Evolutionary conservation across 2,113 vertebrate species (phyloP).

Genomic region (Turdus rufiventris): DNA sequence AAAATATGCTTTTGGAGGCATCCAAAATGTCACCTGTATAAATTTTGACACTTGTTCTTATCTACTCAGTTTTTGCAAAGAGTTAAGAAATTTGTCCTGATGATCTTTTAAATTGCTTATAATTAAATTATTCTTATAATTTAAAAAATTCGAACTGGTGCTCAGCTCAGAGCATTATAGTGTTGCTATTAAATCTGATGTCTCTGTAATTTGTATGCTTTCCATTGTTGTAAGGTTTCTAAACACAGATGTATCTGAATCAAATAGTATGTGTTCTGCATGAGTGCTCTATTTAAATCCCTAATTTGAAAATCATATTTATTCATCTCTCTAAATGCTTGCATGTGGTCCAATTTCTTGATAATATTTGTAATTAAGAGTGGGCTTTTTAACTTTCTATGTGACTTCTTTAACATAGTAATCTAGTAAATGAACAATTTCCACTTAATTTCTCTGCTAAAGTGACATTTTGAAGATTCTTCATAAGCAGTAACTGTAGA

Average conservation of each 20-base stretch:
- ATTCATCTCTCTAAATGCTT: not conserved
- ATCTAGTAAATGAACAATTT: not conserved
- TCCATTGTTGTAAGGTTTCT: not conserved
- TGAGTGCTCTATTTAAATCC: not conserved
- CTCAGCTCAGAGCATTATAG: not conserved
- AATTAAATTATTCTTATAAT: not conserved
- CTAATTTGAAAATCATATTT: not conserved
- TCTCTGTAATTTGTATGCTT: not conserved
- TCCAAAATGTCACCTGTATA: not conserved
- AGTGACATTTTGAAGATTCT: not conserved
- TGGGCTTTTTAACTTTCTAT: not conserved
- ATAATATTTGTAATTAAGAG: fast-evolving
- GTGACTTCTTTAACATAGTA: not conserved
- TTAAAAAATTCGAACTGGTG: not conserved
- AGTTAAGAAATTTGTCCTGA: not conserved
- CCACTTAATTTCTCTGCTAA: not conserved
- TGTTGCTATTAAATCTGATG: not conserved
- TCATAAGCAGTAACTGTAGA: not conserved
- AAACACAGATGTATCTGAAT: not conserved
- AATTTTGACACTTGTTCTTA: not conserved
- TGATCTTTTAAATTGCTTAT: not conserved
- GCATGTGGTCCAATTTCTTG: not conserved
- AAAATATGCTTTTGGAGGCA: not conserved
- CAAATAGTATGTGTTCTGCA: not conserved
- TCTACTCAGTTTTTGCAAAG: not conserved